A percentile compares a stretch with the other conserved stretches of the same genome.
phyloP scores from a whole-genome alignment of 2,113 vertebrate species.

The Cynocephalus volans region DNA sequence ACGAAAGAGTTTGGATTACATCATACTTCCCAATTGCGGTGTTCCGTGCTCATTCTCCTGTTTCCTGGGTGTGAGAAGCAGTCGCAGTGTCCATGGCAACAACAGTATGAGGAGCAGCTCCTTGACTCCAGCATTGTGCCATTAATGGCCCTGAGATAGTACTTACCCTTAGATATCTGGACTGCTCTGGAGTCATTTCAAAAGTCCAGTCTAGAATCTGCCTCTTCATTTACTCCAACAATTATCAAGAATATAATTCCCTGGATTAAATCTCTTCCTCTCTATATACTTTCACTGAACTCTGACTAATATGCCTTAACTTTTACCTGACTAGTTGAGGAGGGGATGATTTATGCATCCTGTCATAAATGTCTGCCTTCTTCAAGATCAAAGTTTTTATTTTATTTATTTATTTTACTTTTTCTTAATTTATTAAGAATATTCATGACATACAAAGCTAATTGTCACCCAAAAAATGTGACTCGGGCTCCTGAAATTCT shows the following conservation, averaged over 20 bases:
- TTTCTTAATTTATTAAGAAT: no score
- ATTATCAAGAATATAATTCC: background rate
- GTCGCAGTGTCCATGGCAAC: background rate
- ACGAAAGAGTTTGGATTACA: background rate
- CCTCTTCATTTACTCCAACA: background rate
- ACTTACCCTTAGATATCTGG: background rate
- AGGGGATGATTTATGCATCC: background rate
- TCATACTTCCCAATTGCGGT: background rate
- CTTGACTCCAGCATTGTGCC: background rate
- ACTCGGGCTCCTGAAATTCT: background rate
- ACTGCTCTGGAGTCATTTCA: background rate
- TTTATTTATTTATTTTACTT: no score
- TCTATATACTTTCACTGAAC: background rate
- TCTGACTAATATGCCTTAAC: background rate
- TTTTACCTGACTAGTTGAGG: background rate
- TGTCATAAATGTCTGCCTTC: background rate
- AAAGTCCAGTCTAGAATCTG: background rate
- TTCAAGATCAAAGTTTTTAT: no score
- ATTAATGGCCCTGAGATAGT: background rate
- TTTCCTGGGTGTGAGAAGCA: background rate
- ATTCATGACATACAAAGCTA: no score
- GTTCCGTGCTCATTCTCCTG: background rate
- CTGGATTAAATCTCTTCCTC: background rate
- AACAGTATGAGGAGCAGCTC: background rate
- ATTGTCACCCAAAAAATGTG: no score